Conservation (phyloP, 2,113 vertebrate genomes). For the Neotoma lepida region DNA sequence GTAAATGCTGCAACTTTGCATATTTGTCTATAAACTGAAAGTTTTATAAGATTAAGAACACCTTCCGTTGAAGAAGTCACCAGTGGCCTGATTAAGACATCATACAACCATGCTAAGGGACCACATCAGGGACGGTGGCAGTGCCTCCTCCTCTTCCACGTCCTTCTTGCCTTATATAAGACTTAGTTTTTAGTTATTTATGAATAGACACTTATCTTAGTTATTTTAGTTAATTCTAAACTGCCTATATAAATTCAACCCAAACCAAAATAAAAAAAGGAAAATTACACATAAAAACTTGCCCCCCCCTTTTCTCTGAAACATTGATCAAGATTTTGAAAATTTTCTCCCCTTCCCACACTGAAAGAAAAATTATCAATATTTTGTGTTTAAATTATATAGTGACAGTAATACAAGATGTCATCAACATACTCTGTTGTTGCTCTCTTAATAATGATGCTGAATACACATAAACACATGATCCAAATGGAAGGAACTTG, state of each 20-base stretch:
- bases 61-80: not conserved
- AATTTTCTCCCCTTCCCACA: not conserved
- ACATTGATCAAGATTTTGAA: not conserved
- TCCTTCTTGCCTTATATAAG: not conserved
- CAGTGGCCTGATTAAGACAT: not conserved
- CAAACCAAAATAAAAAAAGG: constrained; percentile 13
- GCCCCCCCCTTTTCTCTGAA: not conserved
- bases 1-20: not conserved
- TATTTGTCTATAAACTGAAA: constrained; percentile 1
- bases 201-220: not conserved
- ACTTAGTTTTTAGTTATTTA: not conserved
- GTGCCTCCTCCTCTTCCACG: not conserved
- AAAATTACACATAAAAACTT: not conserved
- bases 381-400: not conserved
- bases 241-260: not conserved
- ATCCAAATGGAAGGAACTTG: not conserved
- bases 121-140: no score
- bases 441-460: not conserved
- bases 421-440: not conserved
- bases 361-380: not conserved
- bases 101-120: not conserved
- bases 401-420: constrained; percentile 38
- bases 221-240: not conserved
- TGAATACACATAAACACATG: not conserved
- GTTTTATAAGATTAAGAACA: not conserved